Base-by-base conservation (phyloP, 2,888 invertebrate species). In the Drosophila tripunctata region DNA sequence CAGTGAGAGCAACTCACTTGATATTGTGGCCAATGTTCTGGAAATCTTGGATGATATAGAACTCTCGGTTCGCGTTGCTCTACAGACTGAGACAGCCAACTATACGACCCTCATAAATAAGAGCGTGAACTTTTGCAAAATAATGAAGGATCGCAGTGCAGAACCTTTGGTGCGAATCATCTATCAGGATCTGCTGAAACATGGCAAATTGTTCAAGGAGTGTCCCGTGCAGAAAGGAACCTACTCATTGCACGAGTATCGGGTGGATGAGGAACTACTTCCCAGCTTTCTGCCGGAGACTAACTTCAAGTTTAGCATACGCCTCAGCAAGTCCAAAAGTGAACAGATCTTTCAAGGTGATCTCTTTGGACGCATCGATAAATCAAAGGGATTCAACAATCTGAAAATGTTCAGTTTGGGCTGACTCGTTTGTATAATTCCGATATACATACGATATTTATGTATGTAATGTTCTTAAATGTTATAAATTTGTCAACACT, bases 301-400 rank as follows among this genome's bases (percentile, higher is more conserved):
- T 0, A 86, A 63, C 27, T 88, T 90, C 47, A 75, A 63, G 19
- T 6, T 70, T 0, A 40, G 12, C 2, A 2, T 91, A 0, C n/a
- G 61, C 0, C n/a, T 86, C 2, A 51, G 30, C 4, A 64, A 52
- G 40, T 27, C 77, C 3, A 81, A 79, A 6, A 40, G 62, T 6
- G 71, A 50, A 0, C 14, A 51, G 24, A 30, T 90, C n/a, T 81
- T 89, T 12, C 72, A 79, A 12, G 87, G 88, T 3, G 51, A 17
- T 19, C 36, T 90, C 2, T 62, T 76, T 56, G 88, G 87, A 0
- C 79, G 77, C 10, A 76, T 90, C 31, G 90, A 90, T 60, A 90
- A 90, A 24, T 89, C 90, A 10, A 91, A 90, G 60, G 90, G 89
- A 2, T 90, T 90, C 30, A 83, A 90, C 66, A 89, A 91, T 77